Evolutionary conservation across 2,113 vertebrate genomes (phyloP).

Genomic region (Tenebrosternarchus preto): DNA sequence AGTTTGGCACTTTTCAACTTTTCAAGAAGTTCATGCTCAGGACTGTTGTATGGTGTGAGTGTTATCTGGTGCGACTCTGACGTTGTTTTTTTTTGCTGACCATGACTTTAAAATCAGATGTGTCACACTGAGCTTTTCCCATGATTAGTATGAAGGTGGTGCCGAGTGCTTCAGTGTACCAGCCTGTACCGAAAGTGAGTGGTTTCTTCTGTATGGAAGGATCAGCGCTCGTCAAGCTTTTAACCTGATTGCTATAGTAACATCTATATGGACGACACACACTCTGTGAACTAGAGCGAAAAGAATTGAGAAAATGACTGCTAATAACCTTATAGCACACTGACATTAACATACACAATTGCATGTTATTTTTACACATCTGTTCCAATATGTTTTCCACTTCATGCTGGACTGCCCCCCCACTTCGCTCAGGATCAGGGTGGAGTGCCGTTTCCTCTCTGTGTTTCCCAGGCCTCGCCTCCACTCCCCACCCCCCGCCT

Average conservation of each 20-base stretch:
- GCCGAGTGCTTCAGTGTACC: background rate
- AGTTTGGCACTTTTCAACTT: constrained; percentile 4
- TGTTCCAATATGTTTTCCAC: constrained; percentile 23
- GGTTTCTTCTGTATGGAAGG: background rate
- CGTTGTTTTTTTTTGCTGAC: constrained; percentile 24
- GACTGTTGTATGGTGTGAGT: constrained; percentile 1
- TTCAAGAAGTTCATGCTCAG: background rate
- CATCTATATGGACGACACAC: background rate
- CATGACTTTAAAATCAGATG: background rate
- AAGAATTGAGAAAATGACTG: background rate
- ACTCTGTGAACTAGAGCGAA: background rate
- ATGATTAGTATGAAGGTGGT: background rate
- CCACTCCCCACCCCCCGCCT: constrained; percentile 33
- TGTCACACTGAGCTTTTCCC: background rate
- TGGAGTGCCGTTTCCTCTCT: constrained; percentile 75
- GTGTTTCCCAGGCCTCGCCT: constrained; percentile 66
- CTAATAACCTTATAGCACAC: background rate
- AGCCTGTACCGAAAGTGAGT: background rate
- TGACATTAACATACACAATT: background rate
- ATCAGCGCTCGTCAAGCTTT: background rate
- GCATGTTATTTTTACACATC: constrained; percentile 27
- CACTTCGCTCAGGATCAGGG: constrained; percentile 65
- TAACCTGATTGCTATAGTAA: background rate
- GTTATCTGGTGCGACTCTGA: constrained; percentile 6
- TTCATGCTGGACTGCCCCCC: constrained; percentile 14